Percentiles rank a stretch among this genome's conserved stretches.
phyloP scores from a whole-genome alignment of 2,888 invertebrate genomes.

The Eurytoma adleriae region DNA sequence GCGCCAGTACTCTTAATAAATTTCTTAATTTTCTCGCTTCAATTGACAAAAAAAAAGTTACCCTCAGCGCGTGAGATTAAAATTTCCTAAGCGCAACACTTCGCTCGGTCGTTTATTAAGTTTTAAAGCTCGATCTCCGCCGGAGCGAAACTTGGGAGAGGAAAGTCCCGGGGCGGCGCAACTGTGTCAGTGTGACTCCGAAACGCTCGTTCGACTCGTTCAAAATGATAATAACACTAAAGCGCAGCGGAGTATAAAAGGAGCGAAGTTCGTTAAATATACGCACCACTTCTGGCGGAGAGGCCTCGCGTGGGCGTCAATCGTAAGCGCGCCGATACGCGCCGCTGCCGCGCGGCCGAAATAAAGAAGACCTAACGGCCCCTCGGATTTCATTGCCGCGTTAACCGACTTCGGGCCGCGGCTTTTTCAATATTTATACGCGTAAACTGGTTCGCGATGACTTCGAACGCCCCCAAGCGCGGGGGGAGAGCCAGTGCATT shows the following conservation, averaged over 20 bases:
- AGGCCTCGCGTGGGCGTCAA: slow-evolving; percentile 29
- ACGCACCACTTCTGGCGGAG: slow-evolving; percentile 38
- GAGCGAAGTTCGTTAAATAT: not conserved
- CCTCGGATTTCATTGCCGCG: no score
- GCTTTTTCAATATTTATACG: not conserved
- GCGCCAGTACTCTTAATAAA: no score
- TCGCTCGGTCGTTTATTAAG: no score
- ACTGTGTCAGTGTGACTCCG: not conserved
- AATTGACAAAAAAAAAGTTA: no score
- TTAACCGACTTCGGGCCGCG: not conserved
- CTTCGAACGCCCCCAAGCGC: no score
- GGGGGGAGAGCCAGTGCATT: no score
- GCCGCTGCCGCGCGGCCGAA: not conserved
- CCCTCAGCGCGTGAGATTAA: no score
- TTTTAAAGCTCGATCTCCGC: no score
- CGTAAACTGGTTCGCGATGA: no score
- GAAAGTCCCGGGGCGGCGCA: not conserved
- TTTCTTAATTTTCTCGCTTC: no score
- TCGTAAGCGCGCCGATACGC: slow-evolving; percentile 16
- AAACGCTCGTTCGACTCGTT: slow-evolving; percentile 10
- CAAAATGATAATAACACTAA: not conserved
- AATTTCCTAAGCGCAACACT: no score
- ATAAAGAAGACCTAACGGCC: slow-evolving; percentile 10
- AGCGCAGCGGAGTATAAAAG: not conserved
- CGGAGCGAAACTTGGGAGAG: not conserved